phyloP scores from a whole-genome alignment of 2,888 invertebrate species.

The Nasonovia ribisnigri region DNA sequence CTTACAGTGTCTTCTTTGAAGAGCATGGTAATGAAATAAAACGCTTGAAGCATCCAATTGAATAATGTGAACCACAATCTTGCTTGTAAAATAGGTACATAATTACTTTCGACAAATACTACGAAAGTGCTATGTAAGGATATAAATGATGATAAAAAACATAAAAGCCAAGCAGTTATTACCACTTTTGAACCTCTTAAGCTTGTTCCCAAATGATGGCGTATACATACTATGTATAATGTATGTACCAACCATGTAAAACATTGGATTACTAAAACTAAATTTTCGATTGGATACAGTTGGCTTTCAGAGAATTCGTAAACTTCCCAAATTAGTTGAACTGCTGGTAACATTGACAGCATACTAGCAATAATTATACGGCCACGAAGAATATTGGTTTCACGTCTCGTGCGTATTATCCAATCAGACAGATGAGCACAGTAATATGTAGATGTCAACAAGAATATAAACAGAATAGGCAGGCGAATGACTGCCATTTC shows the following conservation, averaged over 20 bases:
- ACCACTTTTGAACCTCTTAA: constrained; percentile 81
- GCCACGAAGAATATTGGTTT: constrained; percentile 76
- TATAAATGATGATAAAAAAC: constrained; percentile 77
- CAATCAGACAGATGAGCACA: constrained; percentile 79
- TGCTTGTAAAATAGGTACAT: constrained; percentile 43
- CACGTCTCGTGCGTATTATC: constrained; percentile 76
- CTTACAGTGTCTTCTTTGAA: constrained; percentile 54
- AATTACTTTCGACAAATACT: constrained; percentile 56
- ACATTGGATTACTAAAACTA: constrained; percentile 79
- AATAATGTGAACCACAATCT: constrained; percentile 70
- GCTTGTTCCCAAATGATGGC: constrained; percentile 75
- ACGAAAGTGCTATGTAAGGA: constrained; percentile 78
- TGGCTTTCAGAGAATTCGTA: constrained; percentile 68
- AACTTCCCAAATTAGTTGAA: constrained; percentile 73
- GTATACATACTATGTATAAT: constrained; percentile 79
- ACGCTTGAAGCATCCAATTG: constrained; percentile 69
- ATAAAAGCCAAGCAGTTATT: constrained; percentile 78
- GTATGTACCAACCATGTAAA: constrained; percentile 87
- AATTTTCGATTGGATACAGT: constrained; percentile 77
- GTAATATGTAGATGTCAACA: constrained; percentile 84
- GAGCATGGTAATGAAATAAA: constrained; percentile 66
- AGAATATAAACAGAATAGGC: constrained; percentile 81
- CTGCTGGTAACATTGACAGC: constrained; percentile 75
- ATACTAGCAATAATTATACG: constrained; percentile 77
- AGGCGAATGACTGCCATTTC: constrained; percentile 86